A percentile compares a stretch with the other conserved stretches of the same genome.
Conservation (phyloP, 2,797 vertebrate species). For the Leptodactylus fallax region DNA sequence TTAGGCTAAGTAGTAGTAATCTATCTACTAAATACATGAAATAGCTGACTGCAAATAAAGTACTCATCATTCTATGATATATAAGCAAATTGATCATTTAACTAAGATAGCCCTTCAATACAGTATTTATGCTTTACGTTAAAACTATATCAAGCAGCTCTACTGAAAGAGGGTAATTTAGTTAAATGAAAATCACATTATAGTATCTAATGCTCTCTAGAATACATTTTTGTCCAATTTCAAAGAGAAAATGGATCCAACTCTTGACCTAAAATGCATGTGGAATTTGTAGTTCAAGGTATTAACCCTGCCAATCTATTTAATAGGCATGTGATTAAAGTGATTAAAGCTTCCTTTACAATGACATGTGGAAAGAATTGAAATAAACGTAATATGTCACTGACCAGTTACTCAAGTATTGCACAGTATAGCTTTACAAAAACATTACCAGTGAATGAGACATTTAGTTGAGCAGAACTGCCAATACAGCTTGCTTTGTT, state of each 20-base stretch:
- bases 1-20: not conserved
- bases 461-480: constrained; percentile 24
- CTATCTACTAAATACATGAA: not conserved
- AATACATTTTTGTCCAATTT: constrained; percentile 15
- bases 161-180: not conserved
- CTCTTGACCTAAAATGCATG: constrained; percentile 68
- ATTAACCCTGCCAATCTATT: constrained; percentile 69
- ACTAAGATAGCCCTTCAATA: not conserved
- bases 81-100: not conserved
- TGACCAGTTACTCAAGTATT: constrained; percentile 41
- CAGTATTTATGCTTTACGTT: not conserved
- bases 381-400: constrained; percentile 21
- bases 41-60: not conserved
- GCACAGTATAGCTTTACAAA: constrained; percentile 43
- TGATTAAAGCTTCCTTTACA: constrained; percentile 20
- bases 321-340: constrained; percentile 59
- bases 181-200: constrained; percentile 27
- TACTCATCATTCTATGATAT: not conserved
- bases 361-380: constrained; percentile 51
- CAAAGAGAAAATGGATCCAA: constrained; percentile 64
- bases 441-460: constrained; percentile 37
- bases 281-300: constrained; percentile 60
- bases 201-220: constrained; percentile 11
- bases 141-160: not conserved
- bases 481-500: constrained; percentile 39